Evolutionary conservation across 2,113 vertebrate species (phyloP), one percentile per base, ranked within the genome.

Genomic region (Castor canadensis): DNA sequence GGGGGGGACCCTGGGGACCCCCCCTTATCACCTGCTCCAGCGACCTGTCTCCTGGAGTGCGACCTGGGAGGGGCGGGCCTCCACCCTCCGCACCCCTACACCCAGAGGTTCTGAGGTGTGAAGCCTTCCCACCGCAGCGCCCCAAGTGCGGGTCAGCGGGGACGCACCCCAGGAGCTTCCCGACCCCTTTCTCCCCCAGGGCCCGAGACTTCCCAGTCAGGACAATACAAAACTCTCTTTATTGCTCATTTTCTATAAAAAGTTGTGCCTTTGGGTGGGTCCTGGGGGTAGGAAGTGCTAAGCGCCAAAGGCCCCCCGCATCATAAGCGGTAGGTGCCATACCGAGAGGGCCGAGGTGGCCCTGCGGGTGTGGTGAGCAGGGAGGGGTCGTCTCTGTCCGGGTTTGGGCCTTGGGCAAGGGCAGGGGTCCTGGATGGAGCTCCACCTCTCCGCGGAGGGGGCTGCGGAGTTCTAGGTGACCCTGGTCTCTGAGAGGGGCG

Each of bases 1-100:
- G 20, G 11, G 95, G n/a, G 98, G n/a, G 69, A 26, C 98, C 0
- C 98, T 97, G 84, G 98, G 98, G 92, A 98, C 26, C n/a, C n/a
- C n/a, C n/a, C n/a, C n/a, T n/a, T n/a, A n/a, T n/a, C n/a, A n/a
- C n/a, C n/a, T n/a, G n/a, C n/a, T n/a, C n/a, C n/a, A n/a, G n/a
- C n/a, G n/a, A n/a, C n/a, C n/a, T n/a, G n/a, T n/a, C n/a, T n/a
- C n/a, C n/a, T n/a, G n/a, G n/a, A n/a, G n/a, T n/a, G n/a, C n/a
- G n/a, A n/a, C n/a, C n/a, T n/a, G n/a, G n/a, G n/a, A n/a, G n/a
- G n/a, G n/a, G n/a, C n/a, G n/a, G n/a, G n/a, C n/a, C n/a, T n/a
- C n/a, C n/a, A n/a, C n/a, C n/a, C n/a, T n/a, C n/a, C n/a, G n/a
- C n/a, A n/a, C n/a, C n/a, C n/a, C n/a, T n/a, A n/a, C n/a, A n/a